Evolutionary conservation across 2,888 invertebrate genomes (phyloP), one percentile per base, ranked within the genome.

Genomic region (Harmothoe impar): DNA sequence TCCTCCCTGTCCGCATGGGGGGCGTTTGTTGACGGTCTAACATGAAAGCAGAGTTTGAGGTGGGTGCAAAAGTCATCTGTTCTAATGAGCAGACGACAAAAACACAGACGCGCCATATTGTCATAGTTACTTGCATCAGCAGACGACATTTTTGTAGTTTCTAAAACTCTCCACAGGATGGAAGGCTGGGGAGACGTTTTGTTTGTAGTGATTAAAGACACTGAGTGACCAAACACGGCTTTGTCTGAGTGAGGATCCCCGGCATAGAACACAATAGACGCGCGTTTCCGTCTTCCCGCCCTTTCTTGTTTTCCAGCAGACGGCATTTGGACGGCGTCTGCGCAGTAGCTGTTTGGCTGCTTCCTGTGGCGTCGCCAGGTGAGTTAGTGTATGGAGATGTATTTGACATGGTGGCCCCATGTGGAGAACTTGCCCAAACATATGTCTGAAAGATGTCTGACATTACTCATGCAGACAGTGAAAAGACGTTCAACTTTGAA

Each of bases 291-390:
- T 62, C 15, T n/a, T 15, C 25, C 68, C 17, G 17, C 68, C 12
- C 25, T 29, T 29, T 72, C 5, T 29, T 72, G 72, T 72, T 29
- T 25, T 23, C 7, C 29, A n/a, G 72, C 72, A 72, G 29, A 12
- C 72, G 72, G 25, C 72, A 72, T 72, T 72, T 29, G 72, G 31
- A 72, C 25, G 72, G 72, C 72, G 72, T 25, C 72, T 72, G 72
- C 72, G 72, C 72, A 72, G n/a, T 25, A 5, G 15, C n/a, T 72
- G 72, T 72, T 72, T 72, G 72, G 25, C 29, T 7, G 25, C 72
- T 72, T 72, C 72, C 72, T 72, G 72, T 15, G 25, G 72, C 25
- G 72, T 72, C 10, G 5, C 10, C 43, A 43, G 10, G 5, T 7
- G 10, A 10, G 43, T 3, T 43, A 43, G 43, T 43, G 43, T 7